Base-by-base conservation (phyloP, 2,797 vertebrate genomes). In the Adrianichthys oophorus region DNA sequence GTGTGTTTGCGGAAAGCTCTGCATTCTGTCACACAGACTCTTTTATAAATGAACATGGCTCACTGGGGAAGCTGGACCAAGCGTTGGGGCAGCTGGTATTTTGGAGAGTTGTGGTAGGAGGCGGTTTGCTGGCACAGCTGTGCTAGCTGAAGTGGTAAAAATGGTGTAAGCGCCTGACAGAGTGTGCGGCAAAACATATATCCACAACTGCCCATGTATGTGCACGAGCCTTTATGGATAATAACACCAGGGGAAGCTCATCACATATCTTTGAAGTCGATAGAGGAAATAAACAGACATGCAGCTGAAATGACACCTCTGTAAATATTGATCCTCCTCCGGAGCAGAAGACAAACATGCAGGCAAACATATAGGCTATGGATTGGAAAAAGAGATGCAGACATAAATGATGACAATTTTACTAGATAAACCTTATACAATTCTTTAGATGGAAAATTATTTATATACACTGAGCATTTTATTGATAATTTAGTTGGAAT, bases 241-340 rank as follows among this genome's bases (percentile, higher is more conserved):
- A 57, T 62, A 43, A 44, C 56, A 57, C 32, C 18, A 23, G 48
- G 58, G 68, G 49, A 52, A 56, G 56, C 67, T 80, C 64, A 51
- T 77, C 67, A 79, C 56, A 49, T 49, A 72, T 56, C 75, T 64
- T 63, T 66, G 61, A 78, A 70, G 65, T 17, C 72, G 75, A 63
- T 65, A 24, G 52, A 18, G 14, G 42, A 62, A 76, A 87, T 83
- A 86, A 85, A 87, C 82, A 86, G 76, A 70, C 65, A 74, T 83
- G 78, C 59, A 79, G 80, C 71, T 69, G 80, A 80, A 78, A 85
- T 84, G 86, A 86, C 83, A 85, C 83, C 86, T 85, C 77, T 72
- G 78, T 91, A 90, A 88, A 90, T 87, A 90, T 90, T 87, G 87
- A 91, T 91, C 70, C 84, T 68, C 60, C 65, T 80, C 68, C 60